Conservation (phyloP, 2,797 vertebrate species). For the Acrossocheilus wenchowensis region DNA sequence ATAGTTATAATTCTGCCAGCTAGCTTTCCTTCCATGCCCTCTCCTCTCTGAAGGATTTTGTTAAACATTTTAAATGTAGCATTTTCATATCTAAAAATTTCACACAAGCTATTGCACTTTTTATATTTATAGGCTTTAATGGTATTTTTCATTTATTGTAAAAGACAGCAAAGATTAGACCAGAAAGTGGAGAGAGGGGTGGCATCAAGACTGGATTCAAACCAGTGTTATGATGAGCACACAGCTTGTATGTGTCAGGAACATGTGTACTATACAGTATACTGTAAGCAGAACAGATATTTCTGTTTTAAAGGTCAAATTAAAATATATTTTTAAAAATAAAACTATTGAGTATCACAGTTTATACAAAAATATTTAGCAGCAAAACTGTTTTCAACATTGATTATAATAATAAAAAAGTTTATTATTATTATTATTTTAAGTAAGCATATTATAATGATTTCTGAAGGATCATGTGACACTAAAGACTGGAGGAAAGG, state of each 20-base stretch:
- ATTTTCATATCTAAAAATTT: slow-evolving; percentile 61
- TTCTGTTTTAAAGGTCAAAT: neutral
- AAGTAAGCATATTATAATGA: neutral
- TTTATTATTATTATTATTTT: neutral
- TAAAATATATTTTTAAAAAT: neutral
- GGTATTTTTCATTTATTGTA: slow-evolving; percentile 15
- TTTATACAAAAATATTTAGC: neutral
- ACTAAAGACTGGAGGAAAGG: neutral
- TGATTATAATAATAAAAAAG: neutral
- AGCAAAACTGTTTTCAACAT: neutral
- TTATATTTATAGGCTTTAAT: neutral
- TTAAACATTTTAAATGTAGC: slow-evolving; percentile 73
- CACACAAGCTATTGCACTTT: neutral
- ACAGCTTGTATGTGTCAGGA: neutral
- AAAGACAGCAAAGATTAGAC: slow-evolving; percentile 3
- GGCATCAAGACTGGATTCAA: slow-evolving; percentile 1
- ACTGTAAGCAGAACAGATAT: neutral
- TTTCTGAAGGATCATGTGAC: neutral
- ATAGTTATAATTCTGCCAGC: slow-evolving; percentile 71
- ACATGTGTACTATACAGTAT: neutral
- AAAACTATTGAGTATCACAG: neutral
- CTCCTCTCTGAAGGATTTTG: slow-evolving; percentile 72
- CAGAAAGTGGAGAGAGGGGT: neutral
- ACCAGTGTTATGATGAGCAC: neutral
- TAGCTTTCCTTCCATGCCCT: slow-evolving; percentile 68